Percentiles rank a stretch among this genome's conserved stretches.
Evolutionary conservation across 2,888 invertebrate species (phyloP).

Genomic region (Amphimallon solstitiale): DNA sequence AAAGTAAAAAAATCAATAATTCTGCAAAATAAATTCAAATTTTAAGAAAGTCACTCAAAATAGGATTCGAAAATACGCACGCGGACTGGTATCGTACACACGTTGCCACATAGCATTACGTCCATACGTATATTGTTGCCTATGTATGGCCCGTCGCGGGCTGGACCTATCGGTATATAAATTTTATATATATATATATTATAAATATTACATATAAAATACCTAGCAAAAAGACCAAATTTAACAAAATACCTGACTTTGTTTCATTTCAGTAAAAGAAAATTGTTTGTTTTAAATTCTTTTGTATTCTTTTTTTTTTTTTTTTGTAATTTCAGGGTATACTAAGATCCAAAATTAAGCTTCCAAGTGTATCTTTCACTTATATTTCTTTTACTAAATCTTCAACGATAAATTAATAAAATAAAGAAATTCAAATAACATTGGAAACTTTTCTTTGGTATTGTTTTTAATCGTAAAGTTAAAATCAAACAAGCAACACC

Average conservation of each 20-base stretch:
- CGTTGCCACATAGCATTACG: no score
- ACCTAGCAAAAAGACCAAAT: constrained; percentile 35
- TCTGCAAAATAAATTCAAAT: no score
- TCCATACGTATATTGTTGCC: constrained; percentile 9
- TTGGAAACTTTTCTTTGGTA: constrained; percentile 12
- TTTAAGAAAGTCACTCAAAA: no score
- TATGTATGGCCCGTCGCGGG: no score
- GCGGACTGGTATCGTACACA: no score
- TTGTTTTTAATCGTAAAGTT: not conserved
- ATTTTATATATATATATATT: constrained; percentile 8
- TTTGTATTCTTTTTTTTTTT: constrained; percentile 5
- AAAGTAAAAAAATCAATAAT: no score
- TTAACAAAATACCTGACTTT: constrained; percentile 25
- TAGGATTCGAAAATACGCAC: no score
- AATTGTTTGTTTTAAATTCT: constrained; percentile 2
- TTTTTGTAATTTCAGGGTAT: constrained; percentile 16
- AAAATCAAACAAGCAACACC: constrained; percentile 1
- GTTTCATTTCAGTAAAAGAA: constrained; percentile 1
- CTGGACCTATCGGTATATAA: no score
- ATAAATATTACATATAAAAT: not conserved
- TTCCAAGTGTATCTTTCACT: not conserved
- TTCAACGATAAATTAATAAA: constrained; percentile 8
- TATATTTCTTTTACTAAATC: not conserved
- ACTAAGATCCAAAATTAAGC: constrained; percentile 18
- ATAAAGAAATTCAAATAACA: not conserved